Percentiles rank a stretch among this genome's conserved stretches.
These are phyloP conservation scores for Tethya wilhelma DNA, from an alignment of 37 sponge, comb jelly and placozoan species.

Conservation along the genomic window DNA sequence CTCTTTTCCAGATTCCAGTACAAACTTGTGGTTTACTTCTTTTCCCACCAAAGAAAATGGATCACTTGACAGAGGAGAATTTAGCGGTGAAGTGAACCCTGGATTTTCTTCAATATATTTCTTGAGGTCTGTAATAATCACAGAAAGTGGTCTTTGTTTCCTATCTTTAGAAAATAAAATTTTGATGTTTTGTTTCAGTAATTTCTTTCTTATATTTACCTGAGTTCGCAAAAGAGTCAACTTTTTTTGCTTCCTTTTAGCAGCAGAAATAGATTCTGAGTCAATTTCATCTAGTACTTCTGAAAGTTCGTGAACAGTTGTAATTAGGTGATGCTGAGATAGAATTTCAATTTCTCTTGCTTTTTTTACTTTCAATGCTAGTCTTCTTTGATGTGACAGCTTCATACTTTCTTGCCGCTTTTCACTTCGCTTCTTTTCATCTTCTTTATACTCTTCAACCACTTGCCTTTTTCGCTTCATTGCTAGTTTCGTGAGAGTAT, in stretches of 20 bases:
- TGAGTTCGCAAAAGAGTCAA: slow-evolving; percentile 14
- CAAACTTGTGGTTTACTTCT: neutral
- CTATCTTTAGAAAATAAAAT: slow-evolving; percentile 4
- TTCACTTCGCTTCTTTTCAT: neutral
- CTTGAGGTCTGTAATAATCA: no score
- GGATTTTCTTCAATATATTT: slow-evolving; percentile 10
- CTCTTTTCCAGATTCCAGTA: no score
- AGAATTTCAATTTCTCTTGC: no score
- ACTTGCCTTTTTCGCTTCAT: slow-evolving; percentile 13
- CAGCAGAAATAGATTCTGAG: neutral
- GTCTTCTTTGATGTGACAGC: slow-evolving; percentile 3
- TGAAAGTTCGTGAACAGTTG: neutral
- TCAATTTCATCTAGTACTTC: slow-evolving; percentile 15
- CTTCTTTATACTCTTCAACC: neutral
- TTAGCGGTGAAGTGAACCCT: neutral
- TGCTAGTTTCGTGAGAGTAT: slow-evolving; percentile 11
- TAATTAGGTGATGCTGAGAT: slow-evolving; percentile 24
- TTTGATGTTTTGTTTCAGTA: slow-evolving; percentile 12
- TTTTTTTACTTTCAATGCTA: neutral
- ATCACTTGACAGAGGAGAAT: neutral
- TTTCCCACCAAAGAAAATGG: neutral
- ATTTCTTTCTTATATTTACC: slow-evolving; percentile 27
- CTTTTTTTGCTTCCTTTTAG: slow-evolving; percentile 11
- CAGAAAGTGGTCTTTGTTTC: neutral
- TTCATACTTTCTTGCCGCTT: slow-evolving; percentile 14